A percentile compares a stretch with the other conserved stretches of the same genome.
phyloP scores from a whole-genome alignment of 2,797 vertebrate genomes.

The Tolypeutes matacus region DNA sequence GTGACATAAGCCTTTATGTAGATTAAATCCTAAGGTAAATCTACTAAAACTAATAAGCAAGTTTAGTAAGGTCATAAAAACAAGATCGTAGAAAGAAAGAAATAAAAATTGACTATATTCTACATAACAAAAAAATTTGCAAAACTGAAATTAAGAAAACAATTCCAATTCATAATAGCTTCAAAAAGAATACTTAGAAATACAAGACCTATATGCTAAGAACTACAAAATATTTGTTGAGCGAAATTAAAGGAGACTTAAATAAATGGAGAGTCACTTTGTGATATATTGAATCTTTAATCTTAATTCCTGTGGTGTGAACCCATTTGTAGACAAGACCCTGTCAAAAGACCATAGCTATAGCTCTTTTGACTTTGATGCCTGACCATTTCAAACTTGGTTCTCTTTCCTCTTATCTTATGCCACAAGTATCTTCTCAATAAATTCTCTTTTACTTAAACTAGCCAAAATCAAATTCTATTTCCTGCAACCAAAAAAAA shows the following conservation, averaged over 20 bases:
- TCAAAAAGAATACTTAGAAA: too few species aligned
- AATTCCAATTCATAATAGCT: too few species aligned
- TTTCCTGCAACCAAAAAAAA: background rate
- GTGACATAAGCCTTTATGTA: background rate
- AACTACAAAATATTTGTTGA: too few species aligned
- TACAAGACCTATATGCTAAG: too few species aligned
- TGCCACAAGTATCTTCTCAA: background rate
- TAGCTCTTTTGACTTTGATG: background rate
- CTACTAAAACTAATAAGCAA: background rate
- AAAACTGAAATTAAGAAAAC: too few species aligned
- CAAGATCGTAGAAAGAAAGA: background rate
- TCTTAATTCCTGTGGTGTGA: too few species aligned
- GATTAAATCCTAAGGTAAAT: background rate
- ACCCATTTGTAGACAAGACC: too few species aligned
- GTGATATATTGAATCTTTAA: too few species aligned
- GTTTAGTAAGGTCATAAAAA: background rate
- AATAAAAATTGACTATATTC: background rate
- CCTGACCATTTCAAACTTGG: background rate
- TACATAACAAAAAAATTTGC: too few species aligned
- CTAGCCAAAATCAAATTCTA: conserved; percentile 8
- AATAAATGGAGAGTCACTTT: too few species aligned
- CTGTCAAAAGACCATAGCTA: background rate
- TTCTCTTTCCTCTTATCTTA: background rate
- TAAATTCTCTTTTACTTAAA: background rate
- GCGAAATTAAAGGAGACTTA: background rate